A percentile compares a stretch with the other conserved stretches of the same genome.
Evolutionary conservation across 30 jellyfish, hydroid and myxozoan genomes (phyloP).

Genomic region (Clytia hemisphaerica): DNA sequence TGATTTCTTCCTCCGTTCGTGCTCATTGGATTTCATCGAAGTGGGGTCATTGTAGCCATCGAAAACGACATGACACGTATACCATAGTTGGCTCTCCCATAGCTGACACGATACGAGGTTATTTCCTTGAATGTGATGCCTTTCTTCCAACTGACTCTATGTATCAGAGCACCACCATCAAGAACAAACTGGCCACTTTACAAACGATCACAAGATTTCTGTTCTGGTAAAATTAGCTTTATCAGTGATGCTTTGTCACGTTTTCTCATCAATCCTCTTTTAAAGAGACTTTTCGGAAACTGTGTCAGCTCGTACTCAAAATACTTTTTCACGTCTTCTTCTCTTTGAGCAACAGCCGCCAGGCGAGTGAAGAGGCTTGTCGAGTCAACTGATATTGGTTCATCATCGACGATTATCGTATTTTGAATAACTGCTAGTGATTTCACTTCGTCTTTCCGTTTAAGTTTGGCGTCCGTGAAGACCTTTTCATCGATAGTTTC

Average conservation of each 20-base stretch:
- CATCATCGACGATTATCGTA: conserved; percentile 22
- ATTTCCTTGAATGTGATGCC: too few species aligned
- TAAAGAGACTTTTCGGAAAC: conserved; percentile 14
- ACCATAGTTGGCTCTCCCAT: conserved; percentile 22
- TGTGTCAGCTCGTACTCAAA: conserved; percentile 42
- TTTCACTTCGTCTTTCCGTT: too few species aligned
- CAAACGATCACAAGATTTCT: conserved; percentile 1
- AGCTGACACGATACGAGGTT: not conserved
- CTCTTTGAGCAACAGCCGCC: conserved; percentile 36
- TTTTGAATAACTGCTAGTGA: too few species aligned
- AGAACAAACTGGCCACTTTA: not conserved
- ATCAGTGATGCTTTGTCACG: conserved; percentile 28
- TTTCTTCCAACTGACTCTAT: conserved; percentile 30
- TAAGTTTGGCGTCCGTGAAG: too few species aligned
- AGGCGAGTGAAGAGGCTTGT: conserved; percentile 35
- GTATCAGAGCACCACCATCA: conserved; percentile 54
- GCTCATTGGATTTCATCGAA: conserved; percentile 31
- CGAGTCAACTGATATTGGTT: conserved; percentile 14
- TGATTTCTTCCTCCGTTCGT: conserved; percentile 16
- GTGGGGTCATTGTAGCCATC: conserved; percentile 35
- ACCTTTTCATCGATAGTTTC: too few species aligned
- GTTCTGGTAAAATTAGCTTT: conserved; percentile 3
- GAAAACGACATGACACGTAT: conserved; percentile 15
- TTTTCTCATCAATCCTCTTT: conserved; percentile 40
- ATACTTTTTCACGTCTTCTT: conserved; percentile 14